These are phyloP conservation scores for Margarornis squamiger DNA, from an alignment of 2,797 vertebrate species.

Conservation along the genomic window DNA sequence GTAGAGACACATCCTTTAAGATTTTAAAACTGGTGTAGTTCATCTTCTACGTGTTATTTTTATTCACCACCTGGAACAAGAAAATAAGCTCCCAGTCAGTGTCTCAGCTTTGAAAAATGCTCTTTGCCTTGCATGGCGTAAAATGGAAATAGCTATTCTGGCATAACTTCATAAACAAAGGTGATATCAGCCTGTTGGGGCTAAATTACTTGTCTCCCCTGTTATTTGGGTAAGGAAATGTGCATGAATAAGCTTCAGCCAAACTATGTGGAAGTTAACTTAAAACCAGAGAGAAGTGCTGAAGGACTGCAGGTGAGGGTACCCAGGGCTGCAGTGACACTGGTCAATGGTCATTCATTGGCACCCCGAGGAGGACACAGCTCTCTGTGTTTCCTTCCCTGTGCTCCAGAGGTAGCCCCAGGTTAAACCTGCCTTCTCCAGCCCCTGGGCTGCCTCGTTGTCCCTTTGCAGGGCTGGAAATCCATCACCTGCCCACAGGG, in stretches of 20 bases:
- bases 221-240: slow-evolving; percentile 6
- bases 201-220: slow-evolving; percentile 2
- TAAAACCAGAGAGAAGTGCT: not conserved
- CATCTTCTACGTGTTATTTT: slow-evolving; percentile 28
- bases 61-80: slow-evolving; percentile 53
- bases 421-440: not conserved
- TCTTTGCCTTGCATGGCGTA: slow-evolving; percentile 35
- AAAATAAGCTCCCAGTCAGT: slow-evolving; percentile 50
- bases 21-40: slow-evolving; percentile 39
- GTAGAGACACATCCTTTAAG: slow-evolving; percentile 32
- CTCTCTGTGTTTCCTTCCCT: not conserved
- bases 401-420: not conserved
- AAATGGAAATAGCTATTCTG: slow-evolving; percentile 42
- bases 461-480: not conserved
- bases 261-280: not conserved
- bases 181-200: not conserved
- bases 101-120: slow-evolving; percentile 35
- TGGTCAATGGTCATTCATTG: slow-evolving; percentile 18
- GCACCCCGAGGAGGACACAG: not conserved
- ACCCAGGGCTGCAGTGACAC: too few relatives aligned
- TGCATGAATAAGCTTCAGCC: not conserved
- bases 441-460: not conserved
- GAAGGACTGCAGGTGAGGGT: not conserved
- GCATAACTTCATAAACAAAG: slow-evolving; percentile 37
- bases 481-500: not conserved